These are phyloP conservation scores for Rhyacichthys aspro DNA, from an alignment of 2,797 vertebrate species.

Conservation along the genomic window DNA sequence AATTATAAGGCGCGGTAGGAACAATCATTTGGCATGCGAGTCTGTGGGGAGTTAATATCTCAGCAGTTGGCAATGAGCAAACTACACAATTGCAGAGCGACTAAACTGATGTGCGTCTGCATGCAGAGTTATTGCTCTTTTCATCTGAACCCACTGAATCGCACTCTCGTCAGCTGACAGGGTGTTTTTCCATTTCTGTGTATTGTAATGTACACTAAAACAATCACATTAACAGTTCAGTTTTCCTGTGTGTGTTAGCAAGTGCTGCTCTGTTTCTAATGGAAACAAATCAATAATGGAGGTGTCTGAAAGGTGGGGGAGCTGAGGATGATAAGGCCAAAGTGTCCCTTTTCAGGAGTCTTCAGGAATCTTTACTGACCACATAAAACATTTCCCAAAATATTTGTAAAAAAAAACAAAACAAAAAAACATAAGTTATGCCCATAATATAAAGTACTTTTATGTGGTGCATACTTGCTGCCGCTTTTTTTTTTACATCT, in stretches of 20 bases:
- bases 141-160: conserved; percentile 35
- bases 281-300: conserved; percentile 45
- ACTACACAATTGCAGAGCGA: conserved; percentile 35
- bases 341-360: conserved; percentile 41
- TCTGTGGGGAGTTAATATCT: conserved; percentile 58
- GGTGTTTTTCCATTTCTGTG: conserved; percentile 22
- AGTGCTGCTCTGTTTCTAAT: conserved; percentile 19
- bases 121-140: conserved; percentile 47
- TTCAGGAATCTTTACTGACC: conserved; percentile 49
- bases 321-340: conserved; percentile 38
- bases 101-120: conserved; percentile 40
- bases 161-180: conserved; percentile 5
- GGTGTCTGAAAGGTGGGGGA: conserved; percentile 20
- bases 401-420: no score
- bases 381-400: no score
- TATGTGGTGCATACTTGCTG: no score
- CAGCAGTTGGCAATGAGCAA: conserved; percentile 46
- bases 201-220: conserved; percentile 18
- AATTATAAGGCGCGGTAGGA: conserved; percentile 41
- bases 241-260: conserved; percentile 25
- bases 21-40: conserved; percentile 45
- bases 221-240: conserved; percentile 27
- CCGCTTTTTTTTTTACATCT: no score
- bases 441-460: no score
- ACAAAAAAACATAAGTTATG: no score